Base-by-base conservation (phyloP, 2,113 vertebrate genomes). In the Gila orcuttii region DNA sequence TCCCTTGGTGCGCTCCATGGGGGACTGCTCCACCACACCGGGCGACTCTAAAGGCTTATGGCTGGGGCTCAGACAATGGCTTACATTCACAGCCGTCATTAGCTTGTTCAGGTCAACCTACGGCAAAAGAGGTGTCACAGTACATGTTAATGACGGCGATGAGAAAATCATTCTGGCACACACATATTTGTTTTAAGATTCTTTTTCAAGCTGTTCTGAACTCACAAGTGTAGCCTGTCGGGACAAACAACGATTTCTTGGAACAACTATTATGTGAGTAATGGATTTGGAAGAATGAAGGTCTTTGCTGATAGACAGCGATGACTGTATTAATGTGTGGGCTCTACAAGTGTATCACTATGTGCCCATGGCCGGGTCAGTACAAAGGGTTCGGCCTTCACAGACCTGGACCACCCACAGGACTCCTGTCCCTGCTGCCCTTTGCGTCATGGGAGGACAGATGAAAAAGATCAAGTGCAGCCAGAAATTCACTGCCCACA, bases 71-170 rank as follows among this genome's bases (percentile, higher is more conserved):
- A 95, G 90, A 85, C 90, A 93, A 0, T 95, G 96, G 89, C 92
- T 94, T 88, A 94, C 94, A 92, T 94, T 97, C 91, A 93, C 94
- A 0, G 95, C 94, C 42, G 95, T 95, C 3, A 95, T 95, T 93
- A 97, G 92, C 90, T 97, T 96, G 92, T 96, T 97, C 57, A 93
- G 92, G 90, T 99, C 97, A 93, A 98, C 93, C 98, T 99, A 88
- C 19, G 73, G n/a, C 6, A 10, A 86, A 50, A 69, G 59, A 55
- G 28, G 60, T 6, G n/a, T 31, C 47, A 47, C 23, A 21, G 31
- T 52, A 45, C 59, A 25, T 68, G 19, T 50, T 45, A 50, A 25
- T 64, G 60, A 68, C 62, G 19, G 9, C 4, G 25, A 57, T 77
- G 50, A 31, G 50, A 55, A 71, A 10, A 6, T 42, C 25, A 77